phyloP scores from a whole-genome alignment of 1,140 invertebrate species.

The Macrobrachium nipponense region DNA sequence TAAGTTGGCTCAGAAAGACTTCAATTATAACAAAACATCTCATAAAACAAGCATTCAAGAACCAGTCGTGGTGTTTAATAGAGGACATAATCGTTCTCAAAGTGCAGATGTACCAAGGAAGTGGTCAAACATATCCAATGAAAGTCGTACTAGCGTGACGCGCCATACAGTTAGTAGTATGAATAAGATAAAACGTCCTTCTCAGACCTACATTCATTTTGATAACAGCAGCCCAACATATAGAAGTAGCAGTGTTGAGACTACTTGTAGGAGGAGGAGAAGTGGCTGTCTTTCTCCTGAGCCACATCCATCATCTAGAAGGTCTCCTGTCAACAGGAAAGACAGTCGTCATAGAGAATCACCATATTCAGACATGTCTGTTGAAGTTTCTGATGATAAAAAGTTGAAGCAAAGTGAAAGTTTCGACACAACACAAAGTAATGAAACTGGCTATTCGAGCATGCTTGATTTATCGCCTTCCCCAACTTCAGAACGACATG shows the following conservation, averaged over 20 bases:
- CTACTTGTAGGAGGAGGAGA: slow-evolving; percentile 34
- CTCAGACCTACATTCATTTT: slow-evolving; percentile 30
- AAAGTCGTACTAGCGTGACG: slow-evolving; percentile 42
- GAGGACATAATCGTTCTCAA: slow-evolving; percentile 50
- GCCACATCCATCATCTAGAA: slow-evolving; percentile 38
- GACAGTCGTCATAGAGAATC: slow-evolving; percentile 52
- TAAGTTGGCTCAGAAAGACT: slow-evolving; percentile 35
- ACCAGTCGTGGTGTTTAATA: not conserved
- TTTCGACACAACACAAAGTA: slow-evolving; percentile 64
- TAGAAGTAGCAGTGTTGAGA: slow-evolving; percentile 59
- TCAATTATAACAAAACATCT: not conserved
- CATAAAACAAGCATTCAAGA: slow-evolving; percentile 6
- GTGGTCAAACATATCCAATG: slow-evolving; percentile 49
- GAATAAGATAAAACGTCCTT: slow-evolving; percentile 59
- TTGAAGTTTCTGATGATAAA: slow-evolving; percentile 44
- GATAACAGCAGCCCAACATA: slow-evolving; percentile 5
- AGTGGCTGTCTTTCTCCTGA: slow-evolving; percentile 53
- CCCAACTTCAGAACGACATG: slow-evolving; percentile 50
- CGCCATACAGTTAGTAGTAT: slow-evolving; percentile 63
- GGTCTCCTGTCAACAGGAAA: slow-evolving; percentile 41
- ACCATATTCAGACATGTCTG: slow-evolving; percentile 50
- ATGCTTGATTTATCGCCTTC: slow-evolving; percentile 63
- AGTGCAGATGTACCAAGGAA: slow-evolving; percentile 52
- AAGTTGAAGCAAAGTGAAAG: slow-evolving; percentile 63
- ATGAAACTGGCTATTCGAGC: slow-evolving; percentile 63